Evolutionary conservation across 2,888 invertebrate species (phyloP).

Genomic region (Drosophila vallismaia): DNA sequence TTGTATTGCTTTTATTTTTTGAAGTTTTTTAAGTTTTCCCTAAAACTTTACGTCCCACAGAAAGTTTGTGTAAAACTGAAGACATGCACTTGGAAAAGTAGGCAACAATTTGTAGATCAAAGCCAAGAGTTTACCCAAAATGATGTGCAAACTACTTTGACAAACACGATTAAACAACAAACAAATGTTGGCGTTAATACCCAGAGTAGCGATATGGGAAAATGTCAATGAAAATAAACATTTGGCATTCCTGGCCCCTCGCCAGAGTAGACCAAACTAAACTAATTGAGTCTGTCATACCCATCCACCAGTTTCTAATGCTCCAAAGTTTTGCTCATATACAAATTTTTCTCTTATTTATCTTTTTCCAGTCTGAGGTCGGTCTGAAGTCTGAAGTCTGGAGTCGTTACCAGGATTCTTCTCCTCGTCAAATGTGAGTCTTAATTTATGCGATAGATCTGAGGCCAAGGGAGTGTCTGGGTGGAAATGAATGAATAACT

Average conservation of each 20-base stretch:
- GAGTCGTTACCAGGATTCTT: slow-evolving; percentile 38
- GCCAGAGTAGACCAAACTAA: slow-evolving; percentile 39
- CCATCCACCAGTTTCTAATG: slow-evolving; percentile 1
- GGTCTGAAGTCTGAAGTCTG: slow-evolving; percentile 50
- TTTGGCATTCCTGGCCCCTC: slow-evolving; percentile 10
- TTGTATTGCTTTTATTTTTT: slow-evolving; percentile 2
- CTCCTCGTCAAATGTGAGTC: slow-evolving; percentile 66
- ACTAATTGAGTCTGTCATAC: slow-evolving; percentile 67
- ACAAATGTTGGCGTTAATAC: slow-evolving; percentile 57
- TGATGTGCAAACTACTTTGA: slow-evolving; percentile 59
- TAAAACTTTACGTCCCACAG: slow-evolving; percentile 15
- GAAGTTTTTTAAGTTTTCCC: slow-evolving; percentile 8
- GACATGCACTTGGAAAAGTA: slow-evolving; percentile 23
- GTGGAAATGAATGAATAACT: slow-evolving; percentile 40
- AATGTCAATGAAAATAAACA: slow-evolving; percentile 46
- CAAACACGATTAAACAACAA: slow-evolving; percentile 32
- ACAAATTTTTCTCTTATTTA: slow-evolving; percentile 36
- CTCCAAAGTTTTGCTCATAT: slow-evolving; percentile 30
- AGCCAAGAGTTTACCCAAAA: slow-evolving; percentile 39
- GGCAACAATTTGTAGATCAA: slow-evolving; percentile 30
- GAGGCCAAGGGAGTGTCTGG: slow-evolving; percentile 20
- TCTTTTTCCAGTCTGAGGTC: slow-evolving; percentile 59
- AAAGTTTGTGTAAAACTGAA: slow-evolving; percentile 20
- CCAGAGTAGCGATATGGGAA: slow-evolving; percentile 38
- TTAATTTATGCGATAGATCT: slow-evolving; percentile 68